These are phyloP conservation scores for Meda fulgida DNA, from an alignment of 2,797 vertebrate species.

Conservation along the genomic window DNA sequence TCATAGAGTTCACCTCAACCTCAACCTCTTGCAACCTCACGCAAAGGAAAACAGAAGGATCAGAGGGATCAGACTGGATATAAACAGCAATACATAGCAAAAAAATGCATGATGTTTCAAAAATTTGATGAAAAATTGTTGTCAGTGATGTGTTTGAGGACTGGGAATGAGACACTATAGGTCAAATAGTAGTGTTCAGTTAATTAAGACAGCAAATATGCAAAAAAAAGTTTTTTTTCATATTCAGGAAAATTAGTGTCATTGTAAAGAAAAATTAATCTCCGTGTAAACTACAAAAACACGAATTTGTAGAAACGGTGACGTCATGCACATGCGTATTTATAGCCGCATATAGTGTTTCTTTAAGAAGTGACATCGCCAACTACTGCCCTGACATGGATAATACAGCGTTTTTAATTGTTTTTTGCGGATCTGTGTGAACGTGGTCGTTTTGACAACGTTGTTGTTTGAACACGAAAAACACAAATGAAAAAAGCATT, in stretches of 20 bases:
- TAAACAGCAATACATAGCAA: neutral
- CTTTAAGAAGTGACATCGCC: neutral
- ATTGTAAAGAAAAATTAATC: too few relatives aligned
- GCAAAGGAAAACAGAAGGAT: neutral
- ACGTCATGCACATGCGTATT: too few relatives aligned
- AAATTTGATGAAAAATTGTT: neutral
- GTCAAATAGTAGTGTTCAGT: neutral
- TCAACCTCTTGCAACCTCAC: neutral
- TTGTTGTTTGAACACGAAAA: neutral
- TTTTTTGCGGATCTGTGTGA: too few relatives aligned
- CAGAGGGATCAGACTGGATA: slow-evolving; percentile 2
- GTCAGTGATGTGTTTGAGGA: neutral
- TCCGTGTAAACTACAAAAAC: neutral
- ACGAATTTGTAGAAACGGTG: neutral
- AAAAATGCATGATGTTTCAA: neutral
- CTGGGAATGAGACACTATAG: neutral
- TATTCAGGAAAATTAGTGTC: too few relatives aligned
- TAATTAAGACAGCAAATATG: too few relatives aligned
- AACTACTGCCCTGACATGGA: neutral
- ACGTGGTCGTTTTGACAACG: too few relatives aligned
- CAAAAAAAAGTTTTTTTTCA: too few relatives aligned
- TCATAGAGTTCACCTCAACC: too few relatives aligned
- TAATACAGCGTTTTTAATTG: too few relatives aligned
- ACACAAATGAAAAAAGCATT: too few relatives aligned
- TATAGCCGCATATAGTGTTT: neutral